Percentiles rank a stretch among this genome's conserved stretches.
These are phyloP conservation scores for Ceramica pisi DNA, from an alignment of 2,888 invertebrate genomes.

Conservation along the genomic window DNA sequence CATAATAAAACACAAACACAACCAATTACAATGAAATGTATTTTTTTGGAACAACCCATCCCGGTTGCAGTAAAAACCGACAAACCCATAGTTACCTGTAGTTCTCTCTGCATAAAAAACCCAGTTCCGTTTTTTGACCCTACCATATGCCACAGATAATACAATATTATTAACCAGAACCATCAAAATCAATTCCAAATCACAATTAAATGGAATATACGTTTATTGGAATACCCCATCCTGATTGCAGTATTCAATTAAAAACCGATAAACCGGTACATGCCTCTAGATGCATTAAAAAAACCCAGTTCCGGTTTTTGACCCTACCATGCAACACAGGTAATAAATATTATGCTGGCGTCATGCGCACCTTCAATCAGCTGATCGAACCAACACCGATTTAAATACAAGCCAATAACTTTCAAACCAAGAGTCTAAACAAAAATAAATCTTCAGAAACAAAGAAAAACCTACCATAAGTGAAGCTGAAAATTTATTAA, in stretches of 20 bases:
- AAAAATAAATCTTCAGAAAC: slow-evolving; percentile 27
- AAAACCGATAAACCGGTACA: neutral
- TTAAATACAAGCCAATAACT: neutral
- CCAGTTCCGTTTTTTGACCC: no score
- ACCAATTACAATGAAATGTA: no score
- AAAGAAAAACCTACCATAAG: slow-evolving; percentile 35
- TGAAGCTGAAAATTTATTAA: slow-evolving; percentile 18
- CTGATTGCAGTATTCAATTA: neutral
- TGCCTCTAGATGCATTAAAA: neutral
- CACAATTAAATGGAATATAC: neutral
- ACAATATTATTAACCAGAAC: neutral
- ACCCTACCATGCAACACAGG: no score
- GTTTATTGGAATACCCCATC: neutral
- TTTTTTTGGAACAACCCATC: no score
- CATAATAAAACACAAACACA: no score
- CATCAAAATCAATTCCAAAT: neutral
- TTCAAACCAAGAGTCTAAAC: slow-evolving; percentile 21
- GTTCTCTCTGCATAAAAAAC: no score
- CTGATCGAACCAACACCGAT: neutral
- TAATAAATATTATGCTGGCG: no score
- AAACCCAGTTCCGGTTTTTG: neutral
- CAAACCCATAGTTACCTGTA: no score
- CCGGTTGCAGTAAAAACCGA: no score
- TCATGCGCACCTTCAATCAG: neutral
- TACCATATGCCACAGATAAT: no score